Evolutionary conservation across 2,797 vertebrate genomes (phyloP).

Genomic region (Sylvia borin): DNA sequence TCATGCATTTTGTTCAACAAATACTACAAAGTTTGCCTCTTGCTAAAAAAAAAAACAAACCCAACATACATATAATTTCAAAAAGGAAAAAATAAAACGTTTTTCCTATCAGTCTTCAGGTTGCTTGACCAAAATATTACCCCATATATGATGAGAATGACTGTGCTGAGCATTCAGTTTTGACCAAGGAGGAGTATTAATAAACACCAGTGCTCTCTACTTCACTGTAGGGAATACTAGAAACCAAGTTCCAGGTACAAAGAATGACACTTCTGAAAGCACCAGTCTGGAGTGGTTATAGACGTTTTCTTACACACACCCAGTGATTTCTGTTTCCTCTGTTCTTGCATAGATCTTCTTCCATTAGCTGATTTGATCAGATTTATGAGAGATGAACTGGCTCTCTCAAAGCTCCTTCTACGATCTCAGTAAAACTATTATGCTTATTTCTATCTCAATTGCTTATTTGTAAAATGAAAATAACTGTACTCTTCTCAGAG

Average conservation of each 20-base stretch:
- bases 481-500: background rate
- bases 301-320: background rate
- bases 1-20: background rate
- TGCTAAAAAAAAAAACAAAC: background rate
- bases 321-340: background rate
- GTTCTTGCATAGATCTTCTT: background rate
- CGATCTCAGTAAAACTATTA: background rate
- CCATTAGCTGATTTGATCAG: background rate
- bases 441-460: background rate
- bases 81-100: background rate
- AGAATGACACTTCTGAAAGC: background rate
- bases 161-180: background rate
- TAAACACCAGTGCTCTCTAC: background rate
- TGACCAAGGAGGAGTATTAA: background rate
- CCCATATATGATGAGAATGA: background rate
- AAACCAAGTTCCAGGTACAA: background rate
- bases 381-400: background rate
- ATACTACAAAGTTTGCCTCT: background rate
- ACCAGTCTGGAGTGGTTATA: background rate
- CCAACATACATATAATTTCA: background rate
- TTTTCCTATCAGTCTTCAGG: background rate
- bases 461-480: constrained; percentile 34
- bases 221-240: background rate
- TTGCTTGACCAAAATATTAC: background rate
- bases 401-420: background rate